phyloP scores from a whole-genome alignment of 2,113 vertebrate species.

The Danionella cerebrum region DNA sequence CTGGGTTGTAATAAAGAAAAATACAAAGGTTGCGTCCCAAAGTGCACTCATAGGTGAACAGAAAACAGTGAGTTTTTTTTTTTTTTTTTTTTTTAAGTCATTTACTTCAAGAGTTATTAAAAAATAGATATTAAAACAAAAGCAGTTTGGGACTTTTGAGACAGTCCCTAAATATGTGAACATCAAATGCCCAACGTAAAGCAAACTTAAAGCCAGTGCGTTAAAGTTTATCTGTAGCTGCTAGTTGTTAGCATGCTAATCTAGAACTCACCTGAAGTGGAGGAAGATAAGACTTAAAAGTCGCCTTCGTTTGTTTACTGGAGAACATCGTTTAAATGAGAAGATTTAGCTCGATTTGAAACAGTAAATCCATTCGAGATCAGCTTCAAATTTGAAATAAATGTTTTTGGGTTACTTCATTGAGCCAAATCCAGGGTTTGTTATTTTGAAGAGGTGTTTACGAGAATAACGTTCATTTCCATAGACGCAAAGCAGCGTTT shows the following conservation, averaged over 20 bases:
- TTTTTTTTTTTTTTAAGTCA: too few species aligned
- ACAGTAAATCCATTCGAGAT: not conserved
- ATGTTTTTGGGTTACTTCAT: not conserved
- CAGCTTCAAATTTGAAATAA: not conserved
- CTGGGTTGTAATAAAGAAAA: too few species aligned
- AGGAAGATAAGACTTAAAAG: conserved; percentile 86
- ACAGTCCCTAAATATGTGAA: too few species aligned
- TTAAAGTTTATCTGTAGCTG: not conserved
- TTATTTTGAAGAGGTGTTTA: not conserved
- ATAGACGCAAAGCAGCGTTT: not conserved
- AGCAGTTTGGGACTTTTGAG: too few species aligned
- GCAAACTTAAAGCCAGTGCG: not conserved
- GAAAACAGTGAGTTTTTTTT: too few species aligned
- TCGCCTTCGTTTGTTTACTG: conserved; percentile 73
- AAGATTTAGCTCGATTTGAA: not conserved
- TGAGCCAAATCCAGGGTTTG: not conserved
- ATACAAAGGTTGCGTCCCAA: too few species aligned
- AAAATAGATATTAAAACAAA: too few species aligned
- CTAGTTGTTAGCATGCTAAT: not conserved
- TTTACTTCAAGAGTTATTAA: too few species aligned
- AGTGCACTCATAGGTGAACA: too few species aligned
- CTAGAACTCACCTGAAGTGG: conserved; percentile 73
- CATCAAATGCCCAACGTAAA: too few species aligned
- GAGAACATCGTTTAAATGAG: conserved; percentile 73
- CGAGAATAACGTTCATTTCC: not conserved